Base-by-base conservation (phyloP, 2,797 vertebrate genomes). In the Rhyacichthys aspro region DNA sequence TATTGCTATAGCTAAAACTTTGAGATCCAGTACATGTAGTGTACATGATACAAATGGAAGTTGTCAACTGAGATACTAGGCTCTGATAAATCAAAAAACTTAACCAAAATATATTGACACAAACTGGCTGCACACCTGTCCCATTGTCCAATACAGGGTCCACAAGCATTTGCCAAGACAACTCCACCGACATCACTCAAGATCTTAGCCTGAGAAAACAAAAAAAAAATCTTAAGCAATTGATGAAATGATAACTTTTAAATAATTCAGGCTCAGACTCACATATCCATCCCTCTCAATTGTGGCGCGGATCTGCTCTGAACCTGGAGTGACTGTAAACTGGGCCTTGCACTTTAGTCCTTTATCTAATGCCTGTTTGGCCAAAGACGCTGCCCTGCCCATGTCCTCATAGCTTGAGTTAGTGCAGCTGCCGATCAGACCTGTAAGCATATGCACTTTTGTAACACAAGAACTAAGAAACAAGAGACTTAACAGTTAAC, bases 401-500 rank as follows among this genome's bases (percentile, higher is more conserved):
- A 98, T 98, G 81, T 98, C 96, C 78, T 98, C 96, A 1, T 98
- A 98, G 85, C 96, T 98, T 60, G 96, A 97, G 89, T 98, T 98
- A 66, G 96, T 98, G 54, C 96, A 98, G 92, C 96, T 98, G 83
- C 96, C 96, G 15, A 98, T 98, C 80, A 98, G 89, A 71, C 96
- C 96, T 98, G 23, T 28, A 6, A 2, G 1, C 23, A 28, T 28
- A 28, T 28, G 23, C 23, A 28, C 7, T 3, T 28, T 28, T 28
- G 23, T 28, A 5, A 28, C 23, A 28, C 23, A 3, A 28, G 23
- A 28, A 28, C 23, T 28, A 28, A 28, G 64, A 50, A 41, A 15
- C 12, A n/a, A 41, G 12, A 37, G 16, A 46, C 18, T 18, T 18
- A 6, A 62, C 33, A 0, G n/a, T 38, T 28, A 28, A 28, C 23